A percentile compares a stretch with the other conserved stretches of the same genome.
phyloP scores from a whole-genome alignment of 2,888 invertebrate genomes.

The Scotopteryx bipunctaria region DNA sequence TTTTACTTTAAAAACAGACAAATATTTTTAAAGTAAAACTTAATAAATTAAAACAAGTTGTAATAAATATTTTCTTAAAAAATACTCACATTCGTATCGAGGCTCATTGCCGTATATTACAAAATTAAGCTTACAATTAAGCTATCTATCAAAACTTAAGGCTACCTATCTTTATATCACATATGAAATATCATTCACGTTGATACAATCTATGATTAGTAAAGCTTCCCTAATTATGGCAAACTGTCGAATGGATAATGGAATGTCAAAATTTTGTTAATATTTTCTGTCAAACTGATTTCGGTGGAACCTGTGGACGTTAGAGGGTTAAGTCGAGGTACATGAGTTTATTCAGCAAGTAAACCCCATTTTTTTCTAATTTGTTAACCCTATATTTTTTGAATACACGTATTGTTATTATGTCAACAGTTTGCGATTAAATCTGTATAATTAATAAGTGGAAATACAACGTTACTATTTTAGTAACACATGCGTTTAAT shows the following conservation, averaged over 20 bases:
- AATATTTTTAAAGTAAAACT: slow-evolving; percentile 57
- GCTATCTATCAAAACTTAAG: slow-evolving; percentile 59
- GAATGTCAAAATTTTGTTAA: slow-evolving; percentile 50
- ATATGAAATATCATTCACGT: slow-evolving; percentile 77
- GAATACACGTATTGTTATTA: no score
- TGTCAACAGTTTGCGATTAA: slow-evolving; percentile 57
- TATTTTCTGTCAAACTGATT: slow-evolving; percentile 37
- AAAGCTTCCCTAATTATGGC: slow-evolving; percentile 61
- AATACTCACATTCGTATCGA: slow-evolving; percentile 51
- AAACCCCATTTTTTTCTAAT: no score
- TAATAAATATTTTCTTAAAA: slow-evolving; percentile 68
- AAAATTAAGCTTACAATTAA: slow-evolving; percentile 50
- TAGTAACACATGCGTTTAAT: slow-evolving; percentile 55
- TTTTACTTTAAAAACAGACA: slow-evolving; percentile 54
- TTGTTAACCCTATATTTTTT: no score
- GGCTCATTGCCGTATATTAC: slow-evolving; percentile 53
- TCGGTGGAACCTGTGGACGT: slow-evolving; percentile 24
- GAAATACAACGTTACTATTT: slow-evolving; percentile 39
- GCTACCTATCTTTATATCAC: slow-evolving; percentile 75
- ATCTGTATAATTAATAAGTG: slow-evolving; percentile 44
- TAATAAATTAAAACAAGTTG: slow-evolving; percentile 58
- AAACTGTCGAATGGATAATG: slow-evolving; percentile 57
- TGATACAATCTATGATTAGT: slow-evolving; percentile 66
- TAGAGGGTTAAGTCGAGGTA: slow-evolving; percentile 15
- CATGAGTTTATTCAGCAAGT: slow-evolving; percentile 1